Percentiles rank a stretch among this genome's conserved stretches.
Conservation (phyloP, 2,888 invertebrate species). For the Drosophila lutescens region DNA sequence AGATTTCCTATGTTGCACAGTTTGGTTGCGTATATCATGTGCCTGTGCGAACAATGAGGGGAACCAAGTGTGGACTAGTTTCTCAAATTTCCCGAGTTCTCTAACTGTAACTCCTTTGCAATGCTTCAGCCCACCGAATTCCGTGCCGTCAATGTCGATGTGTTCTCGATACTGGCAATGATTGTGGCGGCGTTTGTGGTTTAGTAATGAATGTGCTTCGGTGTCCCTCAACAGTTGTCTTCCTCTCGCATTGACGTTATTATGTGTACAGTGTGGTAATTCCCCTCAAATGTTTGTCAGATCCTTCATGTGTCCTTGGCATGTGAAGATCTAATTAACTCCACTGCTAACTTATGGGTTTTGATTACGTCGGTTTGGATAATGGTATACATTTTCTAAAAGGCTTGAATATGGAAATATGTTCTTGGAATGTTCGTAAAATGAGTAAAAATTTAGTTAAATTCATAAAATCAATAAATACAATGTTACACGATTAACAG, state of each 20-base stretch:
- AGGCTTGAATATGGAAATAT: constrained; percentile 16
- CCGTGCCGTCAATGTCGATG: constrained; percentile 20
- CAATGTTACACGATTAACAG: too few relatives aligned
- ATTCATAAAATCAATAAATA: too few relatives aligned
- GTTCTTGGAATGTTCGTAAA: too few relatives aligned
- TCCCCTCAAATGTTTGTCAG: constrained; percentile 2
- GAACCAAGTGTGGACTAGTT: not conserved
- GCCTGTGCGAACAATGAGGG: not conserved
- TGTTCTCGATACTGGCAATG: constrained; percentile 33
- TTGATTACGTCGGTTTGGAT: constrained; percentile 63
- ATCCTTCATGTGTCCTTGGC: constrained; percentile 6
- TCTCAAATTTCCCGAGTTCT: not conserved
- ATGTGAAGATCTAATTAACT: constrained; percentile 69
- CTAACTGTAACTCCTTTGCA: not conserved
- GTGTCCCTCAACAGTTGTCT: constrained; percentile 40
- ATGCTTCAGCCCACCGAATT: constrained; percentile 1
- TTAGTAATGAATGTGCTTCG: constrained; percentile 63
- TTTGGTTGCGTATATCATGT: not conserved
- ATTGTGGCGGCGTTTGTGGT: constrained; percentile 56
- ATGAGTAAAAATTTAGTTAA: too few relatives aligned
- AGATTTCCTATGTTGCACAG: not conserved
- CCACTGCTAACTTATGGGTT: constrained; percentile 33
- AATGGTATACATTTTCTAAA: constrained; percentile 60
- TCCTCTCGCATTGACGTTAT: constrained; percentile 51
- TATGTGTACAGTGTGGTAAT: constrained; percentile 48